phyloP scores from a whole-genome alignment of 2,113 vertebrate genomes.

The Nannospalax galili region DNA sequence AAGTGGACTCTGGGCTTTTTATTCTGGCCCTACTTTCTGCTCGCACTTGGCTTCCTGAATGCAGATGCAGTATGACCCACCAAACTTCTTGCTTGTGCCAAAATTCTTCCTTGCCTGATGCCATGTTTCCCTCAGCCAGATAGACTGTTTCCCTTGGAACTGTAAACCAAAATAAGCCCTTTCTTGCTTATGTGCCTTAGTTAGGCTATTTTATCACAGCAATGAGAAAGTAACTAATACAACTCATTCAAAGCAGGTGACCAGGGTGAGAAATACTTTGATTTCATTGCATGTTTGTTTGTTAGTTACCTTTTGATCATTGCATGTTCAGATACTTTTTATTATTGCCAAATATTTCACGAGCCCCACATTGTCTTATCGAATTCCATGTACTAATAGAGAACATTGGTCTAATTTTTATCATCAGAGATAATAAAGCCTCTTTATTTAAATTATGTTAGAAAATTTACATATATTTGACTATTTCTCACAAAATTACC shows the following conservation, averaged over 20 bases:
- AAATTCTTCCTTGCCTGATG: not conserved
- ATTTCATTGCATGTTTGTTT: not conserved
- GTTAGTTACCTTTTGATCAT: not conserved
- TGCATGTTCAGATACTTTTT: not conserved
- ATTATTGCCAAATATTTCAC: not conserved
- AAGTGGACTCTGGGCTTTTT: not conserved
- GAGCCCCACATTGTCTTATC: not conserved
- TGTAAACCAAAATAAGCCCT: not conserved
- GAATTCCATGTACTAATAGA: not conserved
- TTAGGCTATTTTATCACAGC: not conserved
- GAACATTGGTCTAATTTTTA: not conserved
- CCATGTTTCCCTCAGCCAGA: not conserved
- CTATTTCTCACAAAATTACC: not conserved
- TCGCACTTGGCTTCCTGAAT: not conserved
- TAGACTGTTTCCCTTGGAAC: too few relatives aligned
- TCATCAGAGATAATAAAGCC: not conserved
- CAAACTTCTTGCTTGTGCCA: not conserved
- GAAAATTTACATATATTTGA: not conserved
- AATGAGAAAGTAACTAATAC: too few relatives aligned
- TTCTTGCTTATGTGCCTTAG: not conserved
- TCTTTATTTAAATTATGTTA: not conserved
- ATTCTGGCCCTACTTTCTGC: not conserved
- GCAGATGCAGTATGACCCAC: not conserved
- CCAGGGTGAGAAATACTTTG: not conserved
- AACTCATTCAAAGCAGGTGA: too few relatives aligned